phyloP scores from a whole-genome alignment of 2,888 invertebrate species.

The Aplocera efformata region DNA sequence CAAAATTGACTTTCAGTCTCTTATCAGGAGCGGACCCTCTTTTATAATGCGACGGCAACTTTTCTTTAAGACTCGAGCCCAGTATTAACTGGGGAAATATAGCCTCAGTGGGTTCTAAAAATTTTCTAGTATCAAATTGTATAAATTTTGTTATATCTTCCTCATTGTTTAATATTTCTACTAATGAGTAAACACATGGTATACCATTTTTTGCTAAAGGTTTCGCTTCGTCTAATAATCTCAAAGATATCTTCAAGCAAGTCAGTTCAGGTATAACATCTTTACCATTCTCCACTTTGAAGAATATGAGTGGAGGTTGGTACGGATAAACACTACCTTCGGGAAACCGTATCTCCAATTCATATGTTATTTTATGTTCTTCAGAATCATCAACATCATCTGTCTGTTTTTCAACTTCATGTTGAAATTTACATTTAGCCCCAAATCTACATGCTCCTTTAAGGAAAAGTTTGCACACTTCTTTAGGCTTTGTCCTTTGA shows the following conservation, averaged over 20 bases:
- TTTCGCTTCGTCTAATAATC: constrained; percentile 85
- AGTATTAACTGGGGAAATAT: constrained; percentile 82
- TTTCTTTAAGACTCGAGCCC: constrained; percentile 42
- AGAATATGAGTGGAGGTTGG: constrained; percentile 86
- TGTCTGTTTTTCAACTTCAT: constrained; percentile 63
- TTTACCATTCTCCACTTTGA: constrained; percentile 81
- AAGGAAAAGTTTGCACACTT: constrained; percentile 82
- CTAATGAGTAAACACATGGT: constrained; percentile 86
- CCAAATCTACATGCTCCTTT: constrained; percentile 87
- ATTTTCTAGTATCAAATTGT: constrained; percentile 74
- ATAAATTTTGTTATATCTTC: constrained; percentile 82
- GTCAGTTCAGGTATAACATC: constrained; percentile 82
- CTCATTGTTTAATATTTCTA: constrained; percentile 85
- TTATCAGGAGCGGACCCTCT: constrained; percentile 81
- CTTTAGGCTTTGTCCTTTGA: constrained; percentile 73
- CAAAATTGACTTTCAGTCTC: constrained; percentile 69
- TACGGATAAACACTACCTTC: constrained; percentile 86
- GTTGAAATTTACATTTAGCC: constrained; percentile 86
- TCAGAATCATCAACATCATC: constrained; percentile 46
- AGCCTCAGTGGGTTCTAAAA: constrained; percentile 77
- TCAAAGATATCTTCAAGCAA: constrained; percentile 83
- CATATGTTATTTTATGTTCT: constrained; percentile 75
- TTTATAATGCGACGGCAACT: constrained; percentile 83
- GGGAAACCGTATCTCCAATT: constrained; percentile 88
- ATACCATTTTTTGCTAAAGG: constrained; percentile 83